Evolutionary conservation across 2,113 vertebrate genomes (phyloP).

Genomic region (Erinaceus europaeus): DNA sequence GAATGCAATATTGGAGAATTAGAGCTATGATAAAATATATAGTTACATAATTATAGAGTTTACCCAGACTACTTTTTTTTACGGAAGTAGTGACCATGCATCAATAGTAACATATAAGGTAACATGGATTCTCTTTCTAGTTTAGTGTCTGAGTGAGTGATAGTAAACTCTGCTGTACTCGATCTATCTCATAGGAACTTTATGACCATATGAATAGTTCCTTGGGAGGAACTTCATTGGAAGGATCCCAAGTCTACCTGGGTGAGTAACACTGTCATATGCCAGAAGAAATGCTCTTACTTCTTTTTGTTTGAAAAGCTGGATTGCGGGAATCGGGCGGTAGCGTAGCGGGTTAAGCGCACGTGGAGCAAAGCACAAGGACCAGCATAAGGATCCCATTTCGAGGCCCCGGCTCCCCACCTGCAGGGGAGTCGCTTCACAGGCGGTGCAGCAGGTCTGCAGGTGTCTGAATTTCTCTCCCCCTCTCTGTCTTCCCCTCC

Average conservation of each 20-base stretch:
- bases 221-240: slow-evolving; percentile 86
- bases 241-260: slow-evolving; percentile 95
- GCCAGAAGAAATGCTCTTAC: neutral
- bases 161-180: slow-evolving; percentile 2
- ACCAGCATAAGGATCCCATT: no score
- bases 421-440: no score
- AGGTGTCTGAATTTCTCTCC: no score
- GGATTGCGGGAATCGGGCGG: no score
- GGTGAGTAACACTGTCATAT: slow-evolving; percentile 81
- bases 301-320: neutral
- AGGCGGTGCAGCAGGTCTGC: no score
- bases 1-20: neutral
- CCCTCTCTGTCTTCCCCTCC: no score
- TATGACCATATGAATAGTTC: slow-evolving; percentile 99
- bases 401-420: no score
- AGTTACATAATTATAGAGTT: neutral
- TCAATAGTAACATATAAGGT: no score
- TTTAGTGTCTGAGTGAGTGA: slow-evolving; percentile 8
- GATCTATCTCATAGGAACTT: slow-evolving; percentile 86
- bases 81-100: no score
- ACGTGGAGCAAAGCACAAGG: no score
- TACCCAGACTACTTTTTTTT: neutral
- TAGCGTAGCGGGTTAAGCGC: no score
- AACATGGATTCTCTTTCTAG: slow-evolving; percentile 22
- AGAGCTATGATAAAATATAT: neutral